Evolutionary conservation across 2,888 invertebrate genomes (phyloP).

Genomic region (Drosophila crucigera): DNA sequence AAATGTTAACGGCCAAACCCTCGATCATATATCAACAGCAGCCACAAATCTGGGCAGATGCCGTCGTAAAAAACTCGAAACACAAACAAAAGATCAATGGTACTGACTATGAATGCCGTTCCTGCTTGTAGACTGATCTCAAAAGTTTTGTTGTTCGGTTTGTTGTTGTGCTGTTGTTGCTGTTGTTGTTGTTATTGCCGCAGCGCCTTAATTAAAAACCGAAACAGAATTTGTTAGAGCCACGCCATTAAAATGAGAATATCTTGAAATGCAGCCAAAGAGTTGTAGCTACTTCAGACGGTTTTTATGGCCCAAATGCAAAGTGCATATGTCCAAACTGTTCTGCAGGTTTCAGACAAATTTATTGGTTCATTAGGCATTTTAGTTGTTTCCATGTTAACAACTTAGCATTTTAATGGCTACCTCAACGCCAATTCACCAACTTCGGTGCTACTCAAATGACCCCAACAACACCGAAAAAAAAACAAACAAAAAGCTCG

Average conservation of each 20-base stretch:
- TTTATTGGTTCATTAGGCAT: conserved; percentile 78
- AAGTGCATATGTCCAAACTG: conserved; percentile 49
- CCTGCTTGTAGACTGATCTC: conserved; percentile 8
- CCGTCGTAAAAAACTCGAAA: conserved; percentile 50
- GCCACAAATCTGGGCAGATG: conserved; percentile 54
- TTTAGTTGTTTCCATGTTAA: conserved; percentile 66
- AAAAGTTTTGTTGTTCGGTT: conserved; percentile 19
- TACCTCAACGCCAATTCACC: conserved; percentile 23
- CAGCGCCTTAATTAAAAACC: conserved; percentile 67
- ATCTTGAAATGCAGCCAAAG: conserved; percentile 52
- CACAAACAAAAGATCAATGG: conserved; percentile 62
- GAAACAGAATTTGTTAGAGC: conserved; percentile 68
- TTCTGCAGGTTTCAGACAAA: conserved; percentile 45
- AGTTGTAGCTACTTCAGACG: conserved; percentile 68
- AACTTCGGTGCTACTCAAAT: conserved; percentile 16
- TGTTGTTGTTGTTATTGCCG: not conserved
- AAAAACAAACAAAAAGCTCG: not conserved
- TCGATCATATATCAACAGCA: conserved; percentile 55
- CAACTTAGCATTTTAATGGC: conserved; percentile 62
- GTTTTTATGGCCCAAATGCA: conserved; percentile 61
- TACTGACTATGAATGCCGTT: conserved; percentile 36
- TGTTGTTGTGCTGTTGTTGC: conserved; percentile 5
- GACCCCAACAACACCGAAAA: conserved; percentile 4
- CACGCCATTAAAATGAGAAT: conserved; percentile 56
- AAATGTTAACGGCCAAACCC: conserved; percentile 47